Conservation (phyloP, 2,113 vertebrate species). For the Prunella himalayana region DNA sequence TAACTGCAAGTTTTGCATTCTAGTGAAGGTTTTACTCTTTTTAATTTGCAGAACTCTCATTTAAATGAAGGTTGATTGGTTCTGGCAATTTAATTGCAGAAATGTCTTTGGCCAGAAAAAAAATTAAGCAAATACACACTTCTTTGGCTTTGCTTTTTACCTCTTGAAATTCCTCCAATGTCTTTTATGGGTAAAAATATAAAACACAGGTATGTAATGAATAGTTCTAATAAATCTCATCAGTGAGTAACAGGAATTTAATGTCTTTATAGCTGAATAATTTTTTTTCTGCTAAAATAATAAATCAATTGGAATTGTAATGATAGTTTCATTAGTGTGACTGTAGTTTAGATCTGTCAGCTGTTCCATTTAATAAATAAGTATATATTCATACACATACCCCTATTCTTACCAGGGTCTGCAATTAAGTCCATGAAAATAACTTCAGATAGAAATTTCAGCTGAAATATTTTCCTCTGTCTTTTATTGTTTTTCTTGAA, state of each 20-base stretch:
- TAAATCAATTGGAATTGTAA: constrained; percentile 12
- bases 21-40: not conserved
- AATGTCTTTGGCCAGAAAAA: not conserved
- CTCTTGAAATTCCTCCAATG: not conserved
- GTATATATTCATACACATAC: not conserved
- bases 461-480: not conserved
- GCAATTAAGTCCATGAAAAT: not conserved
- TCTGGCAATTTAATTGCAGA: not conserved
- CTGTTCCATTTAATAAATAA: not conserved
- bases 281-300: not conserved
- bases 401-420: not conserved
- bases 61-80: not conserved
- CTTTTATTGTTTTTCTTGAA: not conserved
- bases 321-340: not conserved
- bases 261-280: not conserved
- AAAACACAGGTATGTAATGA: not conserved
- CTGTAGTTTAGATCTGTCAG: not conserved
- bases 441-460: not conserved
- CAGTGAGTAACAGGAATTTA: not conserved
- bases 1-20: not conserved
- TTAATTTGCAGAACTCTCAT: not conserved
- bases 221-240: not conserved
- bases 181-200: not conserved
- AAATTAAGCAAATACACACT: not conserved
- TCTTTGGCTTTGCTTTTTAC: not conserved